phyloP scores from a whole-genome alignment of 92 coral and sea anemone genomes.

The Desmophyllum pertusum region DNA sequence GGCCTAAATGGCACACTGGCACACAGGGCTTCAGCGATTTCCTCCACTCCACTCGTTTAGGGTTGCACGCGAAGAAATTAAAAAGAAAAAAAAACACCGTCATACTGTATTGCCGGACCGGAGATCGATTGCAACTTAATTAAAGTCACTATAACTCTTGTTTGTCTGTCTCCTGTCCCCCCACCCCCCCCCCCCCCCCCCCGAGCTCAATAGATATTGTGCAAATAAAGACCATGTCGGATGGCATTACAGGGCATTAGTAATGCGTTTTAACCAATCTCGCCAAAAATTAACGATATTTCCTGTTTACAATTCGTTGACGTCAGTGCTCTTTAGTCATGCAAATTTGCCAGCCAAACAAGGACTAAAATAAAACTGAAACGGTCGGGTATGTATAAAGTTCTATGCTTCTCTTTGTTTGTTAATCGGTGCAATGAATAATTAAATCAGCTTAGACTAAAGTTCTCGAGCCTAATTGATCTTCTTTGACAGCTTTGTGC shows the following conservation, averaged over 20 bases:
- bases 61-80: too few relatives aligned
- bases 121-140: too few relatives aligned
- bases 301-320: slow-evolving; percentile 12
- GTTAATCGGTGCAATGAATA: not conserved
- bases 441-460: not conserved
- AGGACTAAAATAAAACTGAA: not conserved
- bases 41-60: too few relatives aligned
- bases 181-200: too few relatives aligned
- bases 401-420: not conserved
- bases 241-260: not conserved
- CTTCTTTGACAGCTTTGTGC: not conserved
- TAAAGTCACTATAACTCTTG: too few relatives aligned
- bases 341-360: not conserved
- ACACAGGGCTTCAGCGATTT: too few relatives aligned
- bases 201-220: too few relatives aligned
- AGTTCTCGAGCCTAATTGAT: not conserved
- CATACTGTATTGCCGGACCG: too few relatives aligned
- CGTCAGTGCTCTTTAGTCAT: not conserved
- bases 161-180: too few relatives aligned
- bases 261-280: not conserved
- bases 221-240: not conserved
- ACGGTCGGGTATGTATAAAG: not conserved
- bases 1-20: too few relatives aligned
- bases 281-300: slow-evolving; percentile 14
- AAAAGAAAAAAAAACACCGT: too few relatives aligned